Percentiles rank a stretch among this genome's conserved stretches.
phyloP scores from a whole-genome alignment of 2,797 vertebrate genomes.

The Carcharodon carcharias region DNA sequence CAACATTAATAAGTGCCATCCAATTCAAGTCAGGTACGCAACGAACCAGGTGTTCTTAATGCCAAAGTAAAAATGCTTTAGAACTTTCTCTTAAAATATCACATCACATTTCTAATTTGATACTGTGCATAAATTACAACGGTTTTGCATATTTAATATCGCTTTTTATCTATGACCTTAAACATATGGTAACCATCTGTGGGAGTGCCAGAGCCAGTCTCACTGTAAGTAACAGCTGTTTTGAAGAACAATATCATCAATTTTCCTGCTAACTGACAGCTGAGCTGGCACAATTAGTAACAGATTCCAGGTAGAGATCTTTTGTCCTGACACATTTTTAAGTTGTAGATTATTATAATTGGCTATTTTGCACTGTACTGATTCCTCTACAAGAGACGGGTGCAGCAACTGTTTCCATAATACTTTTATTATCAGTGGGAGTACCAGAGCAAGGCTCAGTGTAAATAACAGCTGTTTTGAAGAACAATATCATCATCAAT shows the following conservation, averaged over 20 bases:
- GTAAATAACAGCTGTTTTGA: conserved; percentile 55
- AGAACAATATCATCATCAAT: conserved; percentile 57
- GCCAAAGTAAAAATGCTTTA: background rate
- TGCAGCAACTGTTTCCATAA: background rate
- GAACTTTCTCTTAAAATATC: background rate
- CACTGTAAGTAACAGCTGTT: conserved; percentile 56
- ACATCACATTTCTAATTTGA: background rate
- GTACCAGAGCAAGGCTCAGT: conserved; percentile 57
- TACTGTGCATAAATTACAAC: background rate
- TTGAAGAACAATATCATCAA: conserved; percentile 57
- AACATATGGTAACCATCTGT: conserved; percentile 70
- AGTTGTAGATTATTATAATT: background rate
- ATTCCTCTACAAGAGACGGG: background rate
- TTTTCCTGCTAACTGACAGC: conserved; percentile 53
- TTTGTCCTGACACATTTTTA: conserved; percentile 4
- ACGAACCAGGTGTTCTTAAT: background rate
- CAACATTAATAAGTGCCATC: background rate
- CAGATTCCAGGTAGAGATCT: conserved; percentile 43
- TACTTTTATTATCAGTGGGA: conserved; percentile 55
- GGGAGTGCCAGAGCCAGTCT: conserved; percentile 57
- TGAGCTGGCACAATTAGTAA: conserved; percentile 48
- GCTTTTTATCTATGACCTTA: conserved; percentile 48
- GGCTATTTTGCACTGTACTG: background rate
- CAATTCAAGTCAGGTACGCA: background rate
- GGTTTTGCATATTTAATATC: conserved; percentile 5